These are phyloP conservation scores for Azorinus chamasolen DNA, from an alignment of 2,888 invertebrate species.

Conservation along the genomic window DNA sequence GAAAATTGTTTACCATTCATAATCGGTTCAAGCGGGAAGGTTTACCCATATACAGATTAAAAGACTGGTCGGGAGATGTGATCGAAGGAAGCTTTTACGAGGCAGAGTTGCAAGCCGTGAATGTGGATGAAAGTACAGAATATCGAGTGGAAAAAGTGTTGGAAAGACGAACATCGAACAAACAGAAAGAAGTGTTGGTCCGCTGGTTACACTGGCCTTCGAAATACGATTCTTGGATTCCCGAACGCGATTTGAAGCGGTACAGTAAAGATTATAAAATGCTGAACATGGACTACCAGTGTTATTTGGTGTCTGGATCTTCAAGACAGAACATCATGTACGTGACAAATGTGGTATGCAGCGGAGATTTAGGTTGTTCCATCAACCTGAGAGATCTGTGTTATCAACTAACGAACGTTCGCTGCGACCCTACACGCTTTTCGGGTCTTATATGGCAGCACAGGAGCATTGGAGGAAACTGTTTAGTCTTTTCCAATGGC, in stretches of 20 bases:
- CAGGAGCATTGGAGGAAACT: slow-evolving; percentile 32
- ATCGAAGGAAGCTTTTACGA: slow-evolving; percentile 49
- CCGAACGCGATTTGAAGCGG: slow-evolving; percentile 16
- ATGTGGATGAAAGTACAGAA: slow-evolving; percentile 29
- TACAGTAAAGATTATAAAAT: neutral
- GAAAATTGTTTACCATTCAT: slow-evolving; percentile 44
- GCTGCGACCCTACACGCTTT: slow-evolving; percentile 16
- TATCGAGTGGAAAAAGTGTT: slow-evolving; percentile 45
- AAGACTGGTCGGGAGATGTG: slow-evolving; percentile 33
- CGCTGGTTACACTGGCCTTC: slow-evolving; percentile 60
- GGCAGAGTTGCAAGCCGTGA: slow-evolving; percentile 44
- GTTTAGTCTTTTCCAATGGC: slow-evolving; percentile 32
- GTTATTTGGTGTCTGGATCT: no score
- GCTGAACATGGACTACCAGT: no score
- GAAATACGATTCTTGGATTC: slow-evolving; percentile 46
- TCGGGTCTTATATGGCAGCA: slow-evolving; percentile 40
- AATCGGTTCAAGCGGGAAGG: slow-evolving; percentile 28
- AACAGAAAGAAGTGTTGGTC: slow-evolving; percentile 45
- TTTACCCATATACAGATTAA: slow-evolving; percentile 33
- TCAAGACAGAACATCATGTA: slow-evolving; percentile 18
- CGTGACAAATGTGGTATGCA: slow-evolving; percentile 22
- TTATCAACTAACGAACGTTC: slow-evolving; percentile 6
- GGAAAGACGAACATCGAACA: slow-evolving; percentile 30
- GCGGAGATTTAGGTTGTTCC: slow-evolving; percentile 13
- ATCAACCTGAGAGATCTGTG: slow-evolving; percentile 19